Evolutionary conservation across 92 coral and sea anemone species (phyloP), one percentile per base, ranked within the genome.

Genomic region (Zoanthus solanderi): DNA sequence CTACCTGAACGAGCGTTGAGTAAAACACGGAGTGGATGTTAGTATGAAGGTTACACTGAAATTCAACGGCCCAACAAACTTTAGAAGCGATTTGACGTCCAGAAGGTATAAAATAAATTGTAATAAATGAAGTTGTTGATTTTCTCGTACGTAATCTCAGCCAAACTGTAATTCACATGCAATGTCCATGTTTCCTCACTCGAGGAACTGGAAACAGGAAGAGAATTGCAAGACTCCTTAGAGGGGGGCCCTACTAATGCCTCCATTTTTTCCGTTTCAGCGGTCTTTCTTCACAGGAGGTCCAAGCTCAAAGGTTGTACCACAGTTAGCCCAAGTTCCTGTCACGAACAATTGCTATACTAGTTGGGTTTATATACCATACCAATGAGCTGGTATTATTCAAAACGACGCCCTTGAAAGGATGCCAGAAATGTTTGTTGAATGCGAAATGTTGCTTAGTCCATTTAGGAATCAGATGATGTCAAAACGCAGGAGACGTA

Each of bases 121-220:
- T 68, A 37, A 34, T 52, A 17, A 58, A 79, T 16, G 47, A 6
- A 32, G 47, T 28, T 37, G 16, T 79, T 79, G 16, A 58, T 23
- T 79, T 58, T 46, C 56, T 37, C 13, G 56, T 14, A 50, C 8
- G 84, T 79, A 60, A 61, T 42, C 84, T 45, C 71, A 61, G 15
- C 84, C 65, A 75, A 37, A 79, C 32, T 45, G 17, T 52, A n/a
- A 58, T 54, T 17, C 23, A 79, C 34, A n/a, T 10, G 54, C 72
- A 6, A 79, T 79, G 30, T 60, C 84, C 84, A 79, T 79, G 72
- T 13, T 54, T 42, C 72, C 66, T 16, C 72, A 37, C 58, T 18
- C 58, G 31, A 75, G 84, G 72, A 79, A 60, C 84, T 79, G 84
- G 84, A 79, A 79, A 79, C 84, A 79, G 84, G 84, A 79, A 79